A percentile compares a stretch with the other conserved stretches of the same genome.
Conservation (phyloP, 2,113 vertebrate species). For the Chionis minor region DNA sequence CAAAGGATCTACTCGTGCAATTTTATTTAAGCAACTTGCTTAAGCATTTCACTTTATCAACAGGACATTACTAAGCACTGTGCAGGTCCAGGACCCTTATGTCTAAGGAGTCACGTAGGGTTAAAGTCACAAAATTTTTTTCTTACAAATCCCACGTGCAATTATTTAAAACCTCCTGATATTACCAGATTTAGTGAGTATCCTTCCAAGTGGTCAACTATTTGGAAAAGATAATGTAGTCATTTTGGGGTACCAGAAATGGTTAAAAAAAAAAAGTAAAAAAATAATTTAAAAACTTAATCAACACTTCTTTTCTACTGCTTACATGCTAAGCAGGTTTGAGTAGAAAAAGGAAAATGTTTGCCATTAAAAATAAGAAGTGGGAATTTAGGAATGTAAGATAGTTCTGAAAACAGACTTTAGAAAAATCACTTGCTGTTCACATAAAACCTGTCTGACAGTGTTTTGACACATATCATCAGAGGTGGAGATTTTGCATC, state of each 20-base stretch:
- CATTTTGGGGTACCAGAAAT: neutral
- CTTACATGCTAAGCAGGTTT: neutral
- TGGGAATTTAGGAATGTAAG: conserved; percentile 24
- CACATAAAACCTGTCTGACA: conserved; percentile 51
- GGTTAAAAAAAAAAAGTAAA: neutral
- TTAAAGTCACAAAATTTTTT: neutral
- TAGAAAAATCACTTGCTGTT: conserved; percentile 47
- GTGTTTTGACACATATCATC: conserved; percentile 59
- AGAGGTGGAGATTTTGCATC: conserved; percentile 47
- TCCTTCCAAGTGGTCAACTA: neutral
- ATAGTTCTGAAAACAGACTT: conserved; percentile 37
- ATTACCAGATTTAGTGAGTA: neutral
- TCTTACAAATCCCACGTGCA: neutral
- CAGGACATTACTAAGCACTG: neutral
- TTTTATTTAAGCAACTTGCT: neutral
- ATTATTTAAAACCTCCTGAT: neutral
- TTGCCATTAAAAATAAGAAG: conserved; percentile 28
- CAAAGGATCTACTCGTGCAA: neutral
- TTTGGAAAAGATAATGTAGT: neutral
- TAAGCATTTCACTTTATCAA: neutral
- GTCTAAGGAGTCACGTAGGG: neutral
- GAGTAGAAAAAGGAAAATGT: neutral
- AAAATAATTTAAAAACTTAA: neutral
- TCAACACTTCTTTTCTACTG: neutral
- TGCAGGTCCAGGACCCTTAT: neutral